Evolutionary conservation across 2,113 vertebrate genomes (phyloP), one percentile per base, ranked within the genome.

Genomic region (Urocolius indicus): DNA sequence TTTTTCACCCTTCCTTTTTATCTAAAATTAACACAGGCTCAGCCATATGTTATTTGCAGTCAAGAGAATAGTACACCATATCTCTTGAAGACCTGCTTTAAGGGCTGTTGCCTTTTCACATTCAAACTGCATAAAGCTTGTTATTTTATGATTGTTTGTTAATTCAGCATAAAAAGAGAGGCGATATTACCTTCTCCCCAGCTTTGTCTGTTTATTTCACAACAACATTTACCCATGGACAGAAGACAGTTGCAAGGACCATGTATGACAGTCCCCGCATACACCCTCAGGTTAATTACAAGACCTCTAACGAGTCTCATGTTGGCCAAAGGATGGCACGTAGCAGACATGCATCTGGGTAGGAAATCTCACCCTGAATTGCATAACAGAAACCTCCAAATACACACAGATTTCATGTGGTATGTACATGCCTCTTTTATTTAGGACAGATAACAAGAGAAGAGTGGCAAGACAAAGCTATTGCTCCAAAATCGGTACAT

Each of bases 361-460:
- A 65, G 92, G 80, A 90, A 92, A 92, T 89, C 61, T 93, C 94
- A 84, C 34, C 20, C 79, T 52, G 18, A 66, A 67, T 48, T 81
- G 57, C 34, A 11, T 63, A 62, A 86, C 5, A 5, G 65, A 95
- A 90, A 27, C 26, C 15, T 26, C 38, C 45, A 71, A 90, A 89
- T 67, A 62, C 52, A 55, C 32, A 52, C 0, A 2, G 65, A 80
- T 72, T 26, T 62, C 67, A 46, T 7, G 4, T 21, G 20, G 29
- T 26, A 22, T 43, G 38, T 67, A 77, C 92, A 93, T 52, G 18
- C 3, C 26, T 34, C 51, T 85, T 87, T 83, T 32, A 32, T 71
- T 84, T 48, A 34, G 51, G 16, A 54, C 13, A 62, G 55, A 81
- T 63, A 84, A 61, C 19, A 19, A 67, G 76, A 68, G 38, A 67